phyloP scores from a whole-genome alignment of 2,113 vertebrate species.

The Hyaena hyaena region DNA sequence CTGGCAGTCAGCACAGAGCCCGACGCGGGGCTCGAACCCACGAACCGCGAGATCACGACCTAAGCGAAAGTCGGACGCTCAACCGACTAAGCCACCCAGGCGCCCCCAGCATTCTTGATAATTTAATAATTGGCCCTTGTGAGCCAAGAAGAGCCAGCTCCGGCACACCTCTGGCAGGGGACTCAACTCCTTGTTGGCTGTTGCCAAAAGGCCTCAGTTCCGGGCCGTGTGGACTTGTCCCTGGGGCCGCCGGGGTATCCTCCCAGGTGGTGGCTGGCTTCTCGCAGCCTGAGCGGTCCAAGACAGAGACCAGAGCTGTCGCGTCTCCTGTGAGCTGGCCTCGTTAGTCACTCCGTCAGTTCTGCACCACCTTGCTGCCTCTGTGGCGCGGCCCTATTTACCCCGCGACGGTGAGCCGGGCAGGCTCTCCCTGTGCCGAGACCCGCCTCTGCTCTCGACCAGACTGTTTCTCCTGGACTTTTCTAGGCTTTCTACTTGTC shows the following conservation, averaged over 20 bases:
- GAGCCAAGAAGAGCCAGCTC: not conserved
- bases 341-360: not conserved
- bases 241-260: not conserved
- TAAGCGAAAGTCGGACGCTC: no score
- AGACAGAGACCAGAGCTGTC: not conserved
- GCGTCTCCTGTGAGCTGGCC: not conserved
- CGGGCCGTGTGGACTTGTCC: not conserved
- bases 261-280: not conserved
- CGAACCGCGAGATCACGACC: no score
- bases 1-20: no score
- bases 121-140: not conserved
- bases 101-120: not conserved
- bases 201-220: not conserved
- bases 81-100: no score
- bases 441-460: no score
- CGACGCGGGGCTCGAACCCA: no score
- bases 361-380: not conserved
- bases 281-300: not conserved
- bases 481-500: not conserved
- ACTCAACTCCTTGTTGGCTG: not conserved
- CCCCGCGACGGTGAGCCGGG: rapidly evolving
- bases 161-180: not conserved
- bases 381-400: not conserved
- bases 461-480: not conserved
- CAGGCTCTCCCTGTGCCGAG: not conserved